These are phyloP conservation scores for Pseudopipra pipra DNA, from an alignment of 2,113 vertebrate species.

Conservation along the genomic window DNA sequence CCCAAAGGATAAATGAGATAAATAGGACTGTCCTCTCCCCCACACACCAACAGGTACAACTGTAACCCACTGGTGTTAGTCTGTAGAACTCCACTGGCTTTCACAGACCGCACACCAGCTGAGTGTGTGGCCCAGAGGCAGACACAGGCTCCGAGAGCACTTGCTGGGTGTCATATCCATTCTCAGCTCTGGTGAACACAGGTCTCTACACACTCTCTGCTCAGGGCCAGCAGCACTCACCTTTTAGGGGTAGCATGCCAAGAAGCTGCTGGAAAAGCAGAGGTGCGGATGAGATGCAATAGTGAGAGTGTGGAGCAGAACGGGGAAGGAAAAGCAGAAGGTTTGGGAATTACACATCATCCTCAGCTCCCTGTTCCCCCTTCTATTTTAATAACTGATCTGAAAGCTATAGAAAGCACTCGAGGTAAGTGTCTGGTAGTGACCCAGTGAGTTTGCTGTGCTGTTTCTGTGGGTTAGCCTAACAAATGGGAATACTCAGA, in stretches of 20 bases:
- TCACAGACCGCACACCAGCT: background rate
- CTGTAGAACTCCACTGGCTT: background rate
- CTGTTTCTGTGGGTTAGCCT: background rate
- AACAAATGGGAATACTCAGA: background rate
- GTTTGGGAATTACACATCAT: fast-evolving
- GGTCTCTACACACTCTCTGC: fast-evolving
- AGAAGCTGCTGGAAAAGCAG: background rate
- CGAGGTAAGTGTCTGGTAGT: background rate
- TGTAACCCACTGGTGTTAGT: no score
- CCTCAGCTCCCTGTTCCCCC: background rate
- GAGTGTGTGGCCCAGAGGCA: background rate
- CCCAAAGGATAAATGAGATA: fast-evolving
- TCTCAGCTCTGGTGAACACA: background rate
- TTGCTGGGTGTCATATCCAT: background rate
- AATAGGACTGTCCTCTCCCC: fast-evolving
- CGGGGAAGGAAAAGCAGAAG: background rate
- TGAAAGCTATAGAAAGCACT: background rate
- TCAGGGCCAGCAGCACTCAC: fast-evolving
- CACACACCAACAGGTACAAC: background rate
- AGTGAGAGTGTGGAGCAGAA: background rate
- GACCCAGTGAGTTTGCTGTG: background rate
- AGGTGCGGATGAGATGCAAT: background rate
- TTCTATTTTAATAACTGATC: background rate
- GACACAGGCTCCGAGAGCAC: fast-evolving
- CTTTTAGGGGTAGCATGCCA: background rate